These are phyloP conservation scores for Vipera ursinii DNA, from an alignment of 2,797 vertebrate genomes.

Conservation along the genomic window DNA sequence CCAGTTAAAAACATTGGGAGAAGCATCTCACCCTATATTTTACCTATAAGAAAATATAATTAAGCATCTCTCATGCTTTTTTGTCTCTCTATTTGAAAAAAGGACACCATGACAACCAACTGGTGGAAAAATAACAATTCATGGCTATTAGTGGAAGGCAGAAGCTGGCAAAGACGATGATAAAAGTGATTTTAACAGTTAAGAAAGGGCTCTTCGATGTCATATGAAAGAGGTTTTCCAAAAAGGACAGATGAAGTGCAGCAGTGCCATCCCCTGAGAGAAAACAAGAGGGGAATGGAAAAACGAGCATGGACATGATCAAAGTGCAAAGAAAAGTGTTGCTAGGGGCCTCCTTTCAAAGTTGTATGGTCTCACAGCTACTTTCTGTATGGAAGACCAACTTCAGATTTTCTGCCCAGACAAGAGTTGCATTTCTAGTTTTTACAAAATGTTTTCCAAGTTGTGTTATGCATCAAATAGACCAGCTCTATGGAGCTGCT, in stretches of 20 bases:
- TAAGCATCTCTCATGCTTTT: conserved; percentile 22
- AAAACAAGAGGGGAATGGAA: conserved; percentile 41
- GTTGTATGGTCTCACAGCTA: background rate
- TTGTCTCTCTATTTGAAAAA: conserved; percentile 52
- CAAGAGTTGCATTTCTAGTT: conserved; percentile 2
- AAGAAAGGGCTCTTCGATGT: conserved; percentile 36
- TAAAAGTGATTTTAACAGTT: conserved; percentile 60
- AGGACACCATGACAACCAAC: conserved; percentile 59
- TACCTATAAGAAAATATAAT: conserved; percentile 58
- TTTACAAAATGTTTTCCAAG: background rate
- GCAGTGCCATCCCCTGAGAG: conserved; percentile 55
- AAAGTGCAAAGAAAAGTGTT: background rate
- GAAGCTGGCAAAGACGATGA: conserved; percentile 42
- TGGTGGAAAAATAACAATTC: conserved; percentile 58
- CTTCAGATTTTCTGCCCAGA: background rate
- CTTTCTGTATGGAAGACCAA: background rate
- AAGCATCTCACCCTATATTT: background rate
- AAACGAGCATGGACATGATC: conserved; percentile 15
- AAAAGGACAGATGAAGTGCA: conserved; percentile 43
- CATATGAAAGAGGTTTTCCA: conserved; percentile 26
- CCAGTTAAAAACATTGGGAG: background rate
- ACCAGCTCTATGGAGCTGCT: background rate
- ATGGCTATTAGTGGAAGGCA: conserved; percentile 56
- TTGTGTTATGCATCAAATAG: background rate
- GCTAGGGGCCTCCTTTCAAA: conserved; percentile 26